Conservation (phyloP, 2,113 vertebrate species). For the Pedionomus torquatus region DNA sequence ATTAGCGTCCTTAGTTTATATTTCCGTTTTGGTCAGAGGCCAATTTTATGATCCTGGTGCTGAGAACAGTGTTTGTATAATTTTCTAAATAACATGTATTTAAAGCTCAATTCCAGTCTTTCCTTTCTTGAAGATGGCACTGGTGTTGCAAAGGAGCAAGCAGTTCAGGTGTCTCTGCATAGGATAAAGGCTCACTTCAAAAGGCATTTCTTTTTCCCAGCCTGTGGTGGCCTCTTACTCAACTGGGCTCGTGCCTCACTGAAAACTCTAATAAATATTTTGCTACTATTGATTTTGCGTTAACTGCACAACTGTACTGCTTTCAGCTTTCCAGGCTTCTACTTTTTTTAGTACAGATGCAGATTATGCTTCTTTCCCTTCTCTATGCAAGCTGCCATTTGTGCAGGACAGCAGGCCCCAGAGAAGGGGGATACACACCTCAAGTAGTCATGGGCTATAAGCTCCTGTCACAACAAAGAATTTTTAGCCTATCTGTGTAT, state of each 20-base stretch:
- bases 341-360: neutral
- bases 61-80: neutral
- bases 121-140: neutral
- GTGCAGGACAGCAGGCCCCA: neutral
- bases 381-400: neutral
- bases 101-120: neutral
- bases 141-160: neutral
- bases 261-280: neutral
- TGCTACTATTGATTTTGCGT: neutral
- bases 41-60: neutral
- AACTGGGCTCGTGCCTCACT: neutral
- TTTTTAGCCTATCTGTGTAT: neutral
- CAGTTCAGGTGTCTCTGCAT: neutral
- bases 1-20: neutral
- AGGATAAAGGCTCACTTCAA: neutral
- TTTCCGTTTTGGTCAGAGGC: neutral
- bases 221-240: neutral
- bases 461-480: neutral
- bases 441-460: neutral
- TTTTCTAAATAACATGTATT: neutral
- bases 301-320: neutral
- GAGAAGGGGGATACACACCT: neutral
- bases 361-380: neutral
- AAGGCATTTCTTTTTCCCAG: neutral
- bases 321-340: neutral